Evolutionary conservation across 2,797 vertebrate species (phyloP), one percentile per base, ranked within the genome.

Genomic region (Erpetoichthys calabaricus): DNA sequence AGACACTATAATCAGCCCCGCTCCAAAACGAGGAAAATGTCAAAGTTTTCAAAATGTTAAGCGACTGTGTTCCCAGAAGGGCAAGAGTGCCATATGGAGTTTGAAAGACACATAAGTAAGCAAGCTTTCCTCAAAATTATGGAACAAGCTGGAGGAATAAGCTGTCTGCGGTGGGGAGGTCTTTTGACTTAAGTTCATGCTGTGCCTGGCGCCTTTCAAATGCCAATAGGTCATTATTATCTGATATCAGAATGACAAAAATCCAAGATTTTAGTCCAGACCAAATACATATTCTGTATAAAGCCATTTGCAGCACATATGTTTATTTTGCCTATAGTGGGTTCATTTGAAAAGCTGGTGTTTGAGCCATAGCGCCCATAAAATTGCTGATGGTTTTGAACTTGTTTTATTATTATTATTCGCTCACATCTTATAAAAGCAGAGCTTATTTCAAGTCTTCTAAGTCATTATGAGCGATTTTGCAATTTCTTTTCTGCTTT

Each of bases 21-120:
- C 85, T 83, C 73, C 86, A 84, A 83, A 3, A 73, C 72, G 71
- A 73, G 80, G 75, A 82, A 83, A 86, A 82, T 80, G 82, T 74
- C 83, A 80, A 76, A 79, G 75, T 83, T 86, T 84, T 73, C 71
- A 70, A 85, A 86, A 88, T 88, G 84, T 87, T 82, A 25, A 87
- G 68, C 68, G 60, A 73, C 74, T 73, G 70, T 84, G 75, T 84
- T 85, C 84, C 78, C 69, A 77, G 80, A 83, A 85, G 81, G 81
- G 80, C 80, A 84, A 71, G 71, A 70, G 77, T 82, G 80, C 83
- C 76, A 78, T 78, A 77, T 81, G 79, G 83, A 77, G 79, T 79
- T 73, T 75, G 73, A 25, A 25, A 25, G 25, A 25, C 25, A 25
- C 25, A 25, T 25, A 25, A 25, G 25, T 67, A 57, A 68, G 69